phyloP scores from a whole-genome alignment of 2,888 invertebrate genomes.

The Tachystola acroxantha region DNA sequence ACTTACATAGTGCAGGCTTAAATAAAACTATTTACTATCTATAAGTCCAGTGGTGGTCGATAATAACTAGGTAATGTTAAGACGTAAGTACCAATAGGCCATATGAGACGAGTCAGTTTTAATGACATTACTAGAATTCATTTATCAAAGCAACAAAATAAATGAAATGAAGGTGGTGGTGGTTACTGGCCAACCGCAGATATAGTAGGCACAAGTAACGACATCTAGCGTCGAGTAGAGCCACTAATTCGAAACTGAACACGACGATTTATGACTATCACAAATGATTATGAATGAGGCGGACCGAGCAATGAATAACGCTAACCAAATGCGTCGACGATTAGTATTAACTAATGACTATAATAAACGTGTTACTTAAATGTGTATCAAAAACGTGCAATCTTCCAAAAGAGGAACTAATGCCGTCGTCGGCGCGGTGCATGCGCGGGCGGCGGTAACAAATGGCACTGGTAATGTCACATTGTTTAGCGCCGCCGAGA shows the following conservation, averaged over 20 bases:
- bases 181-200: too few relatives aligned
- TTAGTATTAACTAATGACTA: neutral
- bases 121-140: too few relatives aligned
- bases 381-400: neutral
- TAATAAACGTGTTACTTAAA: neutral
- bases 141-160: too few relatives aligned
- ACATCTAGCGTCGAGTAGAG: constrained; percentile 26
- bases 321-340: neutral
- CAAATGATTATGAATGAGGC: too few relatives aligned
- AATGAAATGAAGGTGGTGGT: too few relatives aligned
- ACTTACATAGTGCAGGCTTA: constrained; percentile 19
- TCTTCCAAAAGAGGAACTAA: constrained; percentile 8
- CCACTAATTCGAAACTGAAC: neutral
- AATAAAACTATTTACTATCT: constrained; percentile 6
- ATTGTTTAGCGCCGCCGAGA: constrained; percentile 50
- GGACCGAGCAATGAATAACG: neutral
- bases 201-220: constrained; percentile 19
- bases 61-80: neutral
- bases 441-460: constrained; percentile 45
- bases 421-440: constrained; percentile 10
- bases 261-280: neutral
- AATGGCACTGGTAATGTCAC: constrained; percentile 51
- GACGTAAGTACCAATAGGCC: too few relatives aligned
- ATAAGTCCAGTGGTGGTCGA: neutral
- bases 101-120: too few relatives aligned